Conservation (phyloP, 2,113 vertebrate genomes). For the Astur gentilis region DNA sequence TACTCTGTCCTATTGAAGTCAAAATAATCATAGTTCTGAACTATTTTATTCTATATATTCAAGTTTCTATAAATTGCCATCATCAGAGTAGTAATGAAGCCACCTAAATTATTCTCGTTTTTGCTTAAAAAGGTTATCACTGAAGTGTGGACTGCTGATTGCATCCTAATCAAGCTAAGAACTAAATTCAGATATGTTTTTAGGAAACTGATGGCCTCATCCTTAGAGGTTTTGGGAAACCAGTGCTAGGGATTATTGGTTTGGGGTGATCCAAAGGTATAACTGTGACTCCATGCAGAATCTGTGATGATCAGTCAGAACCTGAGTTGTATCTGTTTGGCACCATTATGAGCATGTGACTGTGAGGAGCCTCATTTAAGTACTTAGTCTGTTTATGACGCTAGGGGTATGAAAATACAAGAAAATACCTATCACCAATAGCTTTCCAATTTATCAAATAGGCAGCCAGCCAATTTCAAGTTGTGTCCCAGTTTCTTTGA, state of each 20-base stretch:
- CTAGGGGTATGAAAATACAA: not conserved
- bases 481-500: constrained; percentile 41
- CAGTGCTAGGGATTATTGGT: not conserved
- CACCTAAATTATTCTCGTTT: not conserved
- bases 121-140: not conserved
- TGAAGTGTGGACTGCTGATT: not conserved
- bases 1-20: not conserved
- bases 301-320: not conserved
- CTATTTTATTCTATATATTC: not conserved
- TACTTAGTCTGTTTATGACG: not conserved
- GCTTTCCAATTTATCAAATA: constrained; percentile 3
- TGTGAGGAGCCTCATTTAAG: not conserved
- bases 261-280: not conserved
- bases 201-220: not conserved
- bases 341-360: not conserved
- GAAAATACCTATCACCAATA: not conserved
- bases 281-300: not conserved
- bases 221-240: not conserved
- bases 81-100: not conserved
- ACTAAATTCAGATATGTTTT: not conserved
- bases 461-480: constrained; percentile 8
- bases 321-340: accelerated
- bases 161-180: not conserved
- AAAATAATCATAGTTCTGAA: not conserved
- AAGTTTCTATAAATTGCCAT: not conserved